These are phyloP conservation scores for Oncorhynchus masou DNA, from an alignment of 2,113 vertebrate genomes.

Conservation along the genomic window DNA sequence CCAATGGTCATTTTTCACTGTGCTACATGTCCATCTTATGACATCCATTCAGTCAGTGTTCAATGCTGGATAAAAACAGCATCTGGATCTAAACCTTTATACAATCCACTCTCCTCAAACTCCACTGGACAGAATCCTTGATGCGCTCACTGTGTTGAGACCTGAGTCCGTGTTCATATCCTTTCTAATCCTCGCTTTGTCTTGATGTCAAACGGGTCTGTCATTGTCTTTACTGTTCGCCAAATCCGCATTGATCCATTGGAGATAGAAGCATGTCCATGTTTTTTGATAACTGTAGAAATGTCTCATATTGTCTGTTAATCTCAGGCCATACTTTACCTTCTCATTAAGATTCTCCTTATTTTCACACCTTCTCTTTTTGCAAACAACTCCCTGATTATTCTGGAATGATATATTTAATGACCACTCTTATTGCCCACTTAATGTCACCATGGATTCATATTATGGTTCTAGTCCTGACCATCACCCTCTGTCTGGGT, in stretches of 20 bases:
- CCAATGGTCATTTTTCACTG: background rate
- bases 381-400: slow-evolving; percentile 23
- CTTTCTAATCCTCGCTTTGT: background rate
- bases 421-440: background rate
- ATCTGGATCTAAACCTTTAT: slow-evolving; percentile 11
- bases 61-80: slow-evolving; percentile 18
- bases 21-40: too few species aligned
- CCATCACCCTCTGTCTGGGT: background rate
- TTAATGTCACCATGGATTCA: background rate
- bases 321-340: slow-evolving; percentile 24
- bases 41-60: too few species aligned
- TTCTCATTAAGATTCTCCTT: background rate
- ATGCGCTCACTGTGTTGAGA: background rate
- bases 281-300: background rate
- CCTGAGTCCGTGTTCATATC: background rate
- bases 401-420: slow-evolving; percentile 54
- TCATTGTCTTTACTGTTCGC: slow-evolving; percentile 12
- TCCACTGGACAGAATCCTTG: background rate
- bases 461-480: background rate
- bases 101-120: slow-evolving; percentile 25
- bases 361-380: slow-evolving; percentile 12
- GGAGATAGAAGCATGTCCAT: slow-evolving; percentile 11
- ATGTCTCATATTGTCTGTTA: too few species aligned
- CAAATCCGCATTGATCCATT: slow-evolving; percentile 15
- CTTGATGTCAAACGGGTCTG: background rate